phyloP scores from a whole-genome alignment of 2,888 invertebrate genomes.

The Venustoraphidia nigricollis region DNA sequence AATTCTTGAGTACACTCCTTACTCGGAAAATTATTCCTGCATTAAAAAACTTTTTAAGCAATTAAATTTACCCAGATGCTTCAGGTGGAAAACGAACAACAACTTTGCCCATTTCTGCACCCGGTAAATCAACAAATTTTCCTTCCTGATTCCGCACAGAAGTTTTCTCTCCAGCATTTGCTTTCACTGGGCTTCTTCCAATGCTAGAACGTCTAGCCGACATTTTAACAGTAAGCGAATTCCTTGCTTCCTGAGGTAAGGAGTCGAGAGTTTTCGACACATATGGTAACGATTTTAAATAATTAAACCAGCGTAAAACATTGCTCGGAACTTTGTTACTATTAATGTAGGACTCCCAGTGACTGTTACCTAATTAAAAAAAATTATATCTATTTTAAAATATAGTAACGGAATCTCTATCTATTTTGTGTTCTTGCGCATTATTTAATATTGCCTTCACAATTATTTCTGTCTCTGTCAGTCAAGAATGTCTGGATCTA shows the following conservation, averaged over 20 bases:
- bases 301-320: constrained; percentile 49
- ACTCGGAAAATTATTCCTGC: too few species aligned
- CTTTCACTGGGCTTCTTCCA: constrained; percentile 9
- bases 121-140: constrained; percentile 91
- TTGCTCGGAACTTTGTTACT: constrained; percentile 38
- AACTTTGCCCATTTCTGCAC: constrained; percentile 95
- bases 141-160: constrained; percentile 53
- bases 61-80: constrained; percentile 67
- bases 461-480: too few species aligned
- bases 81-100: constrained; percentile 99
- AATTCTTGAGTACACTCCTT: too few species aligned
- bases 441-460: too few species aligned
- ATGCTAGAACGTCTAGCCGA: constrained; percentile 12
- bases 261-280: constrained; percentile 39
- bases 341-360: constrained; percentile 20
- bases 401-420: neutral
- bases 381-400: neutral
- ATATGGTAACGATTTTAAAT: constrained; percentile 42
- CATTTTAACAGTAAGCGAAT: constrained; percentile 13
- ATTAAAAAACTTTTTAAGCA: constrained; percentile 12
- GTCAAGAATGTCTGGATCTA: too few species aligned
- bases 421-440: too few species aligned
- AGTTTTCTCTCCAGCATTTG: constrained; percentile 21
- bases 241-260: constrained; percentile 36
- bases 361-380: constrained; percentile 19